Evolutionary conservation across 1,140 invertebrate genomes (phyloP), one percentile per base, ranked within the genome.

Genomic region (Drosophila varians): DNA sequence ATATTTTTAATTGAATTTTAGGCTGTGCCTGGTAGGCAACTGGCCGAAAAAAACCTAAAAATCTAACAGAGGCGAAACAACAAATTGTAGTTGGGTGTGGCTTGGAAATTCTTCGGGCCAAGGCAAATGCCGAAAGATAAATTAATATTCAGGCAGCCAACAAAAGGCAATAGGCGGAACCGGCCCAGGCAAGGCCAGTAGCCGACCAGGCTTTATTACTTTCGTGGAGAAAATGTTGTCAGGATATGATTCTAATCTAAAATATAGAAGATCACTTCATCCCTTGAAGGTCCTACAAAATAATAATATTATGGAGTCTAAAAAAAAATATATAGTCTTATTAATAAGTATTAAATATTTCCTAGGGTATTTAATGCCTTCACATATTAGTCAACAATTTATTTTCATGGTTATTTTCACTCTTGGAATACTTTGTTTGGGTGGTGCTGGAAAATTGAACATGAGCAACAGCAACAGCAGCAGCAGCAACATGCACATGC

Each of bases 1-100:
- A 72, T 47, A 72, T 28, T 73, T 73, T 73, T 73, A 73, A 73
- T 73, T 73, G 69, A 73, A 73, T 73, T 73, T 73, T 73, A 52
- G 66, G 54, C 68, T 21, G 3, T 8, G 55, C 55, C 46, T 52
- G 36, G 42, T 46, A 58, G 68, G 53, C 53, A 49, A 51, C 11
- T 31, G 36, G 18, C 36, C 26, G n/a, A 3, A 70, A 53, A 31
- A 60, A 26, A 26, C 3, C 31, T n/a, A 34, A 54, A 42, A 42
- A 26, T 26, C 14, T 1, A 18, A 19, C 16, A 43, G 19, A 38
- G 26, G 36, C 26, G 16, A 3, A 26, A 18, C 65, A 42, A 43
- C 53, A 58, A 71, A 71, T 51, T 71, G 46, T 31, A 25, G 26
- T 25, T 73, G 69, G 69, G 69, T 73, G 69, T 73, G 69, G 70